Evolutionary conservation across 2,113 vertebrate species (phyloP).

Genomic region (Ciconia boyciana): DNA sequence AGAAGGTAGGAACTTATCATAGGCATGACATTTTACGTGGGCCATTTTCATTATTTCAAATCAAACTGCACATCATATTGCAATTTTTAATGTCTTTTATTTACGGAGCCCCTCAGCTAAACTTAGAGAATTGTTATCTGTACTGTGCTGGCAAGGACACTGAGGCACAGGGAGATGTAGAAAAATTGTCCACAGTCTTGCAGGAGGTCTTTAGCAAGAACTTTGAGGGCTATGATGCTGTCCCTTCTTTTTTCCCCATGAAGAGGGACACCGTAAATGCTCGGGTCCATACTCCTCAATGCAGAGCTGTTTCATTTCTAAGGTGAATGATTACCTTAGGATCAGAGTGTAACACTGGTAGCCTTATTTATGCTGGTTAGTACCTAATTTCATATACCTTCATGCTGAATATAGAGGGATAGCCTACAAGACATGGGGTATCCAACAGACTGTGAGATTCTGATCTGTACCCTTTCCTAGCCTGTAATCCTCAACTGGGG

Average conservation of each 20-base stretch:
- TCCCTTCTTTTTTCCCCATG: background rate
- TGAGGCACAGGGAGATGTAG: background rate
- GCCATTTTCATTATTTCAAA: background rate
- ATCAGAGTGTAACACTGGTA: background rate
- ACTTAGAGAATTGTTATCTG: background rate
- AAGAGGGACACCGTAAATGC: background rate
- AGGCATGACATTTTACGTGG: background rate
- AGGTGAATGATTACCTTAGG: background rate
- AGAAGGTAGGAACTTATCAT: background rate
- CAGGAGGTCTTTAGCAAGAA: background rate
- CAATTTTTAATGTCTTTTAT: background rate
- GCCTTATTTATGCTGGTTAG: background rate
- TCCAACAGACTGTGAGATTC: background rate
- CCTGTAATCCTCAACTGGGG: background rate
- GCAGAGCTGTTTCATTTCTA: background rate
- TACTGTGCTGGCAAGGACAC: background rate
- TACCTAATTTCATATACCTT: background rate
- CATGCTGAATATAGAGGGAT: background rate
- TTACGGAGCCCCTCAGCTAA: background rate
- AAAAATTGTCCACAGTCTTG: background rate
- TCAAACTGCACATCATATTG: background rate
- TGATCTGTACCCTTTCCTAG: background rate
- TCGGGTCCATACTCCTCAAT: background rate
- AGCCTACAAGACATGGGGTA: background rate
- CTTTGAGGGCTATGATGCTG: background rate